These are phyloP conservation scores for Hystrix brachyura DNA, from an alignment of 2,113 vertebrate species.

Conservation along the genomic window DNA sequence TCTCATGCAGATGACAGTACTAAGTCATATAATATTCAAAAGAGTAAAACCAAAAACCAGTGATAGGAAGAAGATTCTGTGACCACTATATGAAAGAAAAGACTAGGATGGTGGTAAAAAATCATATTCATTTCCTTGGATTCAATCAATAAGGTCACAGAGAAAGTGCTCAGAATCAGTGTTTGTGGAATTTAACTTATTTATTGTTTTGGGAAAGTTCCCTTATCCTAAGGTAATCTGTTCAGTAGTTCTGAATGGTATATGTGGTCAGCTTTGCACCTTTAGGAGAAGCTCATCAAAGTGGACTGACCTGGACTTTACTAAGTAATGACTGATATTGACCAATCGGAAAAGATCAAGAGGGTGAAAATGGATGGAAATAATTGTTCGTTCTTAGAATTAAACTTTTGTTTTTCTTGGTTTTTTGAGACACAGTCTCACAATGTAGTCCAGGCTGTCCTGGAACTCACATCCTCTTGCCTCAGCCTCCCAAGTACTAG, in stretches of 20 bases:
- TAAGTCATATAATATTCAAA: neutral
- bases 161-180: conserved; percentile 24
- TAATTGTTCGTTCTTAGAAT: neutral
- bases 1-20: neutral
- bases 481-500: neutral
- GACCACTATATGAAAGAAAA: conserved; percentile 24
- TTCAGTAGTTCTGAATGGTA: neutral
- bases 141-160: neutral
- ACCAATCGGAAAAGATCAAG: neutral
- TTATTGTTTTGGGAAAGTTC: neutral
- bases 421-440: neutral
- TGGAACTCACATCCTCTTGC: neutral
- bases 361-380: neutral
- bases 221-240: neutral
- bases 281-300: neutral
- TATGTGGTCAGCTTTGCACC: neutral
- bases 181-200: conserved; percentile 25
- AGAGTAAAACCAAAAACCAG: conserved; percentile 12
- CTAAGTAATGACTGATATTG: neutral
- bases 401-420: neutral
- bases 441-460: neutral
- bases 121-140: neutral
- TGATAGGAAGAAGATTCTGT: neutral
- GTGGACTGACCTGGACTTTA: neutral
- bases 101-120: neutral